Evolutionary conservation across 2,888 invertebrate species (phyloP), one percentile per base, ranked within the genome.

Genomic region (Caenorhabditis macrosperma): DNA sequence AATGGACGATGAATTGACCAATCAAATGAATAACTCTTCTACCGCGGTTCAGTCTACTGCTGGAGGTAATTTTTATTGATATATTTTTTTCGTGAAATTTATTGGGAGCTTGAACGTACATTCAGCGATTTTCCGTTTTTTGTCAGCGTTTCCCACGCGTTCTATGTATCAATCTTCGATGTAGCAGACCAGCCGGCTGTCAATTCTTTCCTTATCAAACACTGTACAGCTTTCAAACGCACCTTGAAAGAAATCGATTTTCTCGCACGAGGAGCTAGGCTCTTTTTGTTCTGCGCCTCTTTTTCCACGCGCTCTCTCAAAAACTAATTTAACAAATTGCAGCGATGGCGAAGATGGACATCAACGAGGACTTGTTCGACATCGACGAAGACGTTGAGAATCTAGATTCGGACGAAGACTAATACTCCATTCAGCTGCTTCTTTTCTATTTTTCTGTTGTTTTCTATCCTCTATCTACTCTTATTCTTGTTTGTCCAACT

Each of bases 331-430:
- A 55, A 7, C 20, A n/a, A 61, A 72, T 60, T 85, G 46, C 75
- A 86, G 85, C 79, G 20, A 67, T 86, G 38, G 74, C 76, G 17
- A 84, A 85, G 68, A 85, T 87, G 81, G 83, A 82, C 22, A 86
- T 90, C 84, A 88, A 90, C 80, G 90, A 88, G 66, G 89, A 90
- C 60, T 81, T 90, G 28, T 90, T 90, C 84, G 86, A 89, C 64
- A 87, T 83, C 38, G 90, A 88, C 64, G 88, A 88, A 50, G 84
- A 86, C 46, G 81, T 85, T n/a, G 88, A 87, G 17, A 72, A 66
- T 24, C 72, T 85, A 46, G 87, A 88, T 66, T 82, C 79, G 17
- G 84, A 84, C 57, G 80, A 78, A 41, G 86, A 86, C 33, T 84
- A 78, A 41, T n/a, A 20, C 28, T n/a, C 22, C 12, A 5, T 66